A percentile compares a stretch with the other conserved stretches of the same genome.
Evolutionary conservation across 2,888 invertebrate genomes (phyloP).

Genomic region (Lysandra coridon): DNA sequence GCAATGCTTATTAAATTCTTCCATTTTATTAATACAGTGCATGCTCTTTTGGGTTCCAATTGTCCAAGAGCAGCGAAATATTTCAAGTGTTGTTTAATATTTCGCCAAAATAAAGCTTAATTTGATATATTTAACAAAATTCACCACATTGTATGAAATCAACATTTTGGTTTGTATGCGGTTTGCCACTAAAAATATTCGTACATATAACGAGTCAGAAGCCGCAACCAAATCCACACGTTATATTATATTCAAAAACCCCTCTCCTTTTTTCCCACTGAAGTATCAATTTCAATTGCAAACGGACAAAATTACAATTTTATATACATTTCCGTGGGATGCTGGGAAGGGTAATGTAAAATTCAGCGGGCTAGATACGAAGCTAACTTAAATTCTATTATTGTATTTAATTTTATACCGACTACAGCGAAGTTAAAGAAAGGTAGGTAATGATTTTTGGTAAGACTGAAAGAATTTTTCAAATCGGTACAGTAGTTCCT

Average conservation of each 20-base stretch:
- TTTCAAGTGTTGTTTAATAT: background rate
- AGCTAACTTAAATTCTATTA: background rate
- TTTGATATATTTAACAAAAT: background rate
- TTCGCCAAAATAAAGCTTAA: background rate
- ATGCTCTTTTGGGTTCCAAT: background rate
- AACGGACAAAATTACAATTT: slow-evolving; percentile 1
- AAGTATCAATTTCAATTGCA: background rate
- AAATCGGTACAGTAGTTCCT: too few relatives aligned
- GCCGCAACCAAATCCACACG: background rate
- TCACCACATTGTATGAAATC: background rate
- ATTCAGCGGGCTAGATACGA: background rate
- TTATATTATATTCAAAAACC: background rate
- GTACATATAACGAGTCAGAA: background rate
- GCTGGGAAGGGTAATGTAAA: background rate
- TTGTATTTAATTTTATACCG: too few relatives aligned
- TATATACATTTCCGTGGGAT: background rate
- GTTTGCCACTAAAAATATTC: too few relatives aligned
- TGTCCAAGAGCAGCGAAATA: background rate
- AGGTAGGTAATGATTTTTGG: too few relatives aligned
- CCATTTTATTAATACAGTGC: background rate
- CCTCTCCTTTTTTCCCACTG: background rate
- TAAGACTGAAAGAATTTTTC: too few relatives aligned
- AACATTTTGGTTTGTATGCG: background rate
- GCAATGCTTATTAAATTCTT: background rate
- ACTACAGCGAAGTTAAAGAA: too few relatives aligned